Evolutionary conservation across 2,113 vertebrate species (phyloP), one percentile per base, ranked within the genome.

Genomic region (Sylvia atricapilla): DNA sequence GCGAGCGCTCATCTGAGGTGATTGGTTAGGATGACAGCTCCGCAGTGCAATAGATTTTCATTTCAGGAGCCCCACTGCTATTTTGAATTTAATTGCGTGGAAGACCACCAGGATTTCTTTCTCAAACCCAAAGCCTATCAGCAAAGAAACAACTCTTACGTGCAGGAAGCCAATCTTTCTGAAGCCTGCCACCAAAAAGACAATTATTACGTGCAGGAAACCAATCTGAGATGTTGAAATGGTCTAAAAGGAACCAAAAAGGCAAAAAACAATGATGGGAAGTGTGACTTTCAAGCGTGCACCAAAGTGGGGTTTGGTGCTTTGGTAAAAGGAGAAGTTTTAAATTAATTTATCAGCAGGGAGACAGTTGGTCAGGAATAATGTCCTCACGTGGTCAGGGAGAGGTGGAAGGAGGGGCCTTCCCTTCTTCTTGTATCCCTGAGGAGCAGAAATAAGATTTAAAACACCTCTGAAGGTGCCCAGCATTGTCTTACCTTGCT

Each of bases 51-150:
- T 69, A 24, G 6, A 72, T 70, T 91, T 88, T 62, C 58, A 87
- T 85, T 79, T 89, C 43, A 62, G 93, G 94, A 97, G 84, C 84
- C 96, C 93, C 33, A 53, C 94, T 87, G 93, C 55, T 97, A 63
- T 64, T 94, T 72, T 68, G 78, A 90, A 96, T 94, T 83, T 95
- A 94, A 97, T 90, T 95, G 62, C 75, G 20, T 4, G 35, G 59
- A 90, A 91, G 90, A 90, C 96, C 89, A 90, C 72, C 68, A 93
- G 84, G 92, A 87, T 83, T 92, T 89, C 95, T 72, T 88, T 93
- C 92, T 97, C 91, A 64, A 84, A 75, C 60, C 86, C 55, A 95
- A 95, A 94, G 43, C 59, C 16, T 56, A 83, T 39, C 85, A 52
- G 63, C 35, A 27, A 70, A 95, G 96, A 90, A 91, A 68, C 11